A percentile compares a stretch with the other conserved stretches of the same genome.
phyloP scores from a whole-genome alignment of 2,888 invertebrate genomes.

The Folsomia manolachei region DNA sequence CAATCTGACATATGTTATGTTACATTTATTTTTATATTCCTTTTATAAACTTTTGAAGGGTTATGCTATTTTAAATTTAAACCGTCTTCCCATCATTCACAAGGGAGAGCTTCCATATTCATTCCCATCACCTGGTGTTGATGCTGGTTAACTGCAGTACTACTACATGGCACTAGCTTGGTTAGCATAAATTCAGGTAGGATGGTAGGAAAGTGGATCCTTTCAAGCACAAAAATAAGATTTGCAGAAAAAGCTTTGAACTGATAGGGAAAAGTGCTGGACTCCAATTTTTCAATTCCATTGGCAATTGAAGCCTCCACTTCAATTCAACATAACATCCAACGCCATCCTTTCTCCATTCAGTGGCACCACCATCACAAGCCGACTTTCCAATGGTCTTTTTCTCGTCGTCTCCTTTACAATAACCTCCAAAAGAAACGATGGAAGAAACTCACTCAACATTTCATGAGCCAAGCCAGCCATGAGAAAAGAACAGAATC shows the following conservation, averaged over 20 bases:
- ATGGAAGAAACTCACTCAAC: neutral
- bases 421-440: neutral
- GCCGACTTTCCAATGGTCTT: neutral
- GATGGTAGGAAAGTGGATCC: neutral
- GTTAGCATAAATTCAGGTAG: no score
- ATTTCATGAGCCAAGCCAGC: no score
- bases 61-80: neutral
- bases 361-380: neutral
- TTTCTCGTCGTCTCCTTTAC: neutral
- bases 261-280: neutral
- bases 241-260: neutral
- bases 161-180: no score
- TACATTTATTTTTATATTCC: neutral
- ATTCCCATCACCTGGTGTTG: neutral
- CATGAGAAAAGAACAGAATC: no score
- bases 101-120: no score
- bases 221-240: neutral
- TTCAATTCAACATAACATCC: slow-evolving; percentile 5
- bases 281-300: neutral
- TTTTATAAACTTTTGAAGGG: neutral
- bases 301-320: slow-evolving; percentile 3
- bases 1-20: neutral
- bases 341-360: neutral
- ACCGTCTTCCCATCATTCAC: neutral
- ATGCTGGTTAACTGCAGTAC: no score